Evolutionary conservation across 1,140 invertebrate species (phyloP).

Genomic region (Drosophila trapezifrons): DNA sequence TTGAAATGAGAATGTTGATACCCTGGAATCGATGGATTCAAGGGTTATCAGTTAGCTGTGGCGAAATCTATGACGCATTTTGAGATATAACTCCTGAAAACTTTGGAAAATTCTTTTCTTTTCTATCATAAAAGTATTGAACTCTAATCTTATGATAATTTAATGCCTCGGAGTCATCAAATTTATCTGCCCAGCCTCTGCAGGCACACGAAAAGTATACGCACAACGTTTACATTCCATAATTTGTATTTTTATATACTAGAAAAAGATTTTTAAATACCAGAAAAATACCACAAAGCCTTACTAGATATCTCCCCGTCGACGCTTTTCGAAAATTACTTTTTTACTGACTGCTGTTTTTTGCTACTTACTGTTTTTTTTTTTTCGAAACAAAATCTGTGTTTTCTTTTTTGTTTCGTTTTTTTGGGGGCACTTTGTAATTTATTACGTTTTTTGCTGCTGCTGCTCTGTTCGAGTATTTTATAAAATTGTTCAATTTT

Average conservation of each 20-base stretch:
- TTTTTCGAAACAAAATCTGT: constrained; percentile 41
- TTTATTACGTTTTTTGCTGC: constrained; percentile 67
- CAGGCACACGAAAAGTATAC: no score
- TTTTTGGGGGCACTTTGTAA: constrained; percentile 60
- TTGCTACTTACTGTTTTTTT: constrained; percentile 18
- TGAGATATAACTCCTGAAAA: no score
- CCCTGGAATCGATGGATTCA: not conserved
- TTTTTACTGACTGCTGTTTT: constrained; percentile 22
- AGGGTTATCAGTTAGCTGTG: not conserved
- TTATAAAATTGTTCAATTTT: constrained; percentile 67
- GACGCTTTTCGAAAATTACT: constrained; percentile 5
- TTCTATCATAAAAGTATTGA: no score
- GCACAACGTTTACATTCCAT: no score
- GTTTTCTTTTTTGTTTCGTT: constrained; percentile 17
- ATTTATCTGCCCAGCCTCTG: no score
- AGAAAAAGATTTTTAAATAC: no score
- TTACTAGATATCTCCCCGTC: constrained; percentile 13
- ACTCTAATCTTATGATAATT: no score
- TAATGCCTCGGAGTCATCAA: no score
- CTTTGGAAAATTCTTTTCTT: no score
- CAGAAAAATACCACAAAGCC: no score
- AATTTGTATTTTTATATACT: no score
- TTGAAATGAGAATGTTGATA: constrained; percentile 42
- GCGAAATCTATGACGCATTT: no score
- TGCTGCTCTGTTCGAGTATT: constrained; percentile 42